phyloP scores from a whole-genome alignment of 2,113 vertebrate species.

The Condylura cristata region DNA sequence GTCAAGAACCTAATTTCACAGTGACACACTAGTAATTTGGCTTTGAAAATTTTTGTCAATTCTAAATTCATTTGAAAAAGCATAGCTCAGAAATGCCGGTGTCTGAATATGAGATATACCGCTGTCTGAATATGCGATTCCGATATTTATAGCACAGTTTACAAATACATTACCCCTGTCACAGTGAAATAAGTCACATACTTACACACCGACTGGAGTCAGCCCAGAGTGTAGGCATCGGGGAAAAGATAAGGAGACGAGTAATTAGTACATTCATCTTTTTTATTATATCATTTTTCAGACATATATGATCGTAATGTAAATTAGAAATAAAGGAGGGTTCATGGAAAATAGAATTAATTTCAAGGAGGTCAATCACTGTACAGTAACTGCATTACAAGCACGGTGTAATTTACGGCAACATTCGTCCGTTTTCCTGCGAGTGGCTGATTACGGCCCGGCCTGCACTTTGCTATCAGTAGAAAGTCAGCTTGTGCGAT shows the following conservation, averaged over 20 bases:
- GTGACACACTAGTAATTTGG: slow-evolving; percentile 99
- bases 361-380: slow-evolving; percentile 98
- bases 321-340: slow-evolving; percentile 99
- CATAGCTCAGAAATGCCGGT: slow-evolving; percentile 90
- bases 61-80: slow-evolving; percentile 96
- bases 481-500: slow-evolving; percentile 95
- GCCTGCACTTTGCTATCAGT: slow-evolving; percentile 92
- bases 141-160: slow-evolving; percentile 99
- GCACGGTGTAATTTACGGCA: slow-evolving; percentile 98
- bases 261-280: slow-evolving; percentile 99
- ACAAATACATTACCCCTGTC: slow-evolving; percentile 99
- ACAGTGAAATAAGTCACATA: slow-evolving; percentile 99
- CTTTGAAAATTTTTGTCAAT: slow-evolving; percentile 99
- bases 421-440: slow-evolving; percentile 91
- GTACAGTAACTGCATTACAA: slow-evolving; percentile 96
- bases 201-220: slow-evolving; percentile 95
- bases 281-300: slow-evolving; percentile 99
- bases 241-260: slow-evolving; percentile 98
- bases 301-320: slow-evolving; percentile 99
- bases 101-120: slow-evolving; percentile 94
- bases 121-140: slow-evolving; percentile 93
- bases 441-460: slow-evolving; percentile 89
- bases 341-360: slow-evolving; percentile 99
- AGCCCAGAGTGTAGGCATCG: slow-evolving; percentile 94
- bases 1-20: slow-evolving; percentile 99